Base-by-base conservation (phyloP, 1,140 invertebrate species). In the Eriocheir sinensis region DNA sequence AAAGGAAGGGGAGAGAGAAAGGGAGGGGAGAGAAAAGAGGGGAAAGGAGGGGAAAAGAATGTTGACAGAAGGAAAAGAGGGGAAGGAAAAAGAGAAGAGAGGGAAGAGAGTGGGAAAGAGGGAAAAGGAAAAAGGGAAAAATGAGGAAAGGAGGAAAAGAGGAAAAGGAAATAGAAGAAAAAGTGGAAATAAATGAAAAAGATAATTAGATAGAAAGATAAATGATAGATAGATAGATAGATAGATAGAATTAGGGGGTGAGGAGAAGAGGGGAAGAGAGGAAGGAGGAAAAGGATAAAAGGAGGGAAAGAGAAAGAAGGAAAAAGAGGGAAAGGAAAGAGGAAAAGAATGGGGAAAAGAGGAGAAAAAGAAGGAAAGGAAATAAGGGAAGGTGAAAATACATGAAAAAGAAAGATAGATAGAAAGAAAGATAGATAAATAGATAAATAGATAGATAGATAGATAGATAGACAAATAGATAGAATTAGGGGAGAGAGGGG, bases 91-190 rank as follows among this genome's bases (percentile, higher is more conserved):
- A 36, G 4, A 83, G 9, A 83, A 32, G 80, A 83, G 27, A 83
- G 80, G 4, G 80, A 4, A 30, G 34, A 30, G 8, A 36, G 27
- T 83, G n/a, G 34, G 34, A 30, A 9, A 83, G 80, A 83, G 80
- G 27, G 80, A 83, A 27, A 83, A 27, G 27, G 34, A 36, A 27
- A 83, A 27, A 36, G 85, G 27, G 85, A 41, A 38, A 38, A 38
- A 27, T 8, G 38, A 38, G 36, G 86, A 89, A 4, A 41, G 41
- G 27, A 17, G n/a, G n/a, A 48, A 38, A 48, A 38, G 44, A n/a
- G 44, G 38, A 48, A 17, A 89, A 38, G 30, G 44, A 89, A 40
- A 89, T 15, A 89, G 88, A 90, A n/a, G n/a, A n/a, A n/a, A n/a
- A n/a, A 12, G 83, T 34, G 12, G 34, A 85, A 21, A 21, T 85